phyloP scores from a whole-genome alignment of 2,113 vertebrate species.

The Todiramphus saurophagus region DNA sequence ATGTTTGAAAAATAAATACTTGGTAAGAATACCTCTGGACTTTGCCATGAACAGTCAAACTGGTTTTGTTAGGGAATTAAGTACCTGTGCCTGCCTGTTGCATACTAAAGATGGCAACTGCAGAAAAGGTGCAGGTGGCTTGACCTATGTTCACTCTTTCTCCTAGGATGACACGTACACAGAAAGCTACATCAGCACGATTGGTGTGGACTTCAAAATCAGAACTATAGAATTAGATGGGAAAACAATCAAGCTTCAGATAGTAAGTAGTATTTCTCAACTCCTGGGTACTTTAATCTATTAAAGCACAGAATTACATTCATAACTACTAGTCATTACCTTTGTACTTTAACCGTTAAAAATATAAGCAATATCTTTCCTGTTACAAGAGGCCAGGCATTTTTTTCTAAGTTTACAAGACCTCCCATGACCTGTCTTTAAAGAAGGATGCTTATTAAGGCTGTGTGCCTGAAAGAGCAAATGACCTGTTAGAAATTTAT shows the following conservation, averaged over 20 bases:
- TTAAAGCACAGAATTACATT: background rate
- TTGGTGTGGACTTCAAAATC: conserved; percentile 99
- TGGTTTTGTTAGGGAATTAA: background rate
- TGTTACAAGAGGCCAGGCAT: background rate
- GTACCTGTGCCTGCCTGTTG: background rate
- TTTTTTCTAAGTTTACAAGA: background rate
- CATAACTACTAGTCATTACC: background rate
- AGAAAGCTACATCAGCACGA: conserved; percentile 98
- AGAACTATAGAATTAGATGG: conserved; percentile 98
- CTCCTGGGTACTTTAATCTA: background rate
- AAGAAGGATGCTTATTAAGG: background rate
- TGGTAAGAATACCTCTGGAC: background rate
- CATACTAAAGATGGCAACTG: background rate
- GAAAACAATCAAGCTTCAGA: conserved; percentile 99
- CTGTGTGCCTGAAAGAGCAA: background rate
- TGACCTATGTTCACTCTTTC: background rate
- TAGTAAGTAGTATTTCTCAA: conserved; percentile 83
- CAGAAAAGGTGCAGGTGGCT: background rate
- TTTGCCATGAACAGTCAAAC: background rate
- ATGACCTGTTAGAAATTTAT: background rate
- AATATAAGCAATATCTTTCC: background rate
- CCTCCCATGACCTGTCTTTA: background rate
- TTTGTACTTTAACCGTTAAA: background rate
- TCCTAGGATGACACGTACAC: conserved; percentile 97
- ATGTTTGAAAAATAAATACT: background rate